phyloP scores from a whole-genome alignment of 2,113 vertebrate genomes.

The Podilymbus podiceps region DNA sequence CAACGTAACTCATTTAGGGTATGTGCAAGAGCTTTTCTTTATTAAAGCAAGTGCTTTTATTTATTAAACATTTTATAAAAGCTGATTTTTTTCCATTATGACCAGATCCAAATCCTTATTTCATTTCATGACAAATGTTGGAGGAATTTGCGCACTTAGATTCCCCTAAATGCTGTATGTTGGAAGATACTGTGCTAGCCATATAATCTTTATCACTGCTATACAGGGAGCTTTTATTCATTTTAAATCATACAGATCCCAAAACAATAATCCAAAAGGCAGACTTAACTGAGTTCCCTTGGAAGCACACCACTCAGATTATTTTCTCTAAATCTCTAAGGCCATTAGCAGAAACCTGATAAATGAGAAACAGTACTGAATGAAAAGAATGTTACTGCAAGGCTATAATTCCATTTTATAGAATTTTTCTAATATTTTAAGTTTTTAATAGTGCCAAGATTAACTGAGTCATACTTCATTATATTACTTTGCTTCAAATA shows the following conservation, averaged over 20 bases:
- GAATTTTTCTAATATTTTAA: constrained; percentile 57
- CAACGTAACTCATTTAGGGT: background rate
- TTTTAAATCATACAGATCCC: constrained; percentile 51
- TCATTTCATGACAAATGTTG: background rate
- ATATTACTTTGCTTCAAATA: constrained; percentile 14
- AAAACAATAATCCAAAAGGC: constrained; percentile 62
- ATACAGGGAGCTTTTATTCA: constrained; percentile 20
- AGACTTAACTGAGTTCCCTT: constrained; percentile 43
- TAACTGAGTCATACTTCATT: constrained; percentile 52
- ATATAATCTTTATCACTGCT: constrained; percentile 18
- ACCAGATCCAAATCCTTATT: constrained; percentile 11
- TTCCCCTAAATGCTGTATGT: background rate
- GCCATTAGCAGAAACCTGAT: constrained; percentile 61
- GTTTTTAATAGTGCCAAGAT: constrained; percentile 52
- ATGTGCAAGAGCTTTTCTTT: too few species aligned
- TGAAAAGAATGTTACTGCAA: constrained; percentile 32
- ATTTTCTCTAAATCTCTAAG: constrained; percentile 51
- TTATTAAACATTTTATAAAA: background rate
- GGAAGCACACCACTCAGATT: constrained; percentile 46
- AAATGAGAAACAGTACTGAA: constrained; percentile 51
- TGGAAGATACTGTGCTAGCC: background rate
- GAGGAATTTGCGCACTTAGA: background rate
- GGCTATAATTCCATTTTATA: constrained; percentile 46
- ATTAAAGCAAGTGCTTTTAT: background rate
- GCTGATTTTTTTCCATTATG: background rate